Evolutionary conservation across 2,888 invertebrate genomes (phyloP).

Genomic region (Eristalis pertinax): DNA sequence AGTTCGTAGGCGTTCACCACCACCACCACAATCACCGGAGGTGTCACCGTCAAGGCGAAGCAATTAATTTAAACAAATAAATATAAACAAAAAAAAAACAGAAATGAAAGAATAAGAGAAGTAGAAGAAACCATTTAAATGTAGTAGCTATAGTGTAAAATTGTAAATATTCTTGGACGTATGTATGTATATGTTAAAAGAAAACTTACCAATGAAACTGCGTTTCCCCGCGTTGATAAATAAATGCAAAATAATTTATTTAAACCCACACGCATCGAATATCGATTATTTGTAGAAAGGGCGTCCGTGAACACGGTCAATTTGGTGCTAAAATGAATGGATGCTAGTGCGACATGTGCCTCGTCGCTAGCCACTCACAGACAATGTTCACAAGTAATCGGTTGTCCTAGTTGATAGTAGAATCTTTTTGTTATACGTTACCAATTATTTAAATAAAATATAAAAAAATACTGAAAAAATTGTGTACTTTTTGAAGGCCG

Average conservation of each 20-base stretch:
- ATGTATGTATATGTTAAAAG: conserved; percentile 41
- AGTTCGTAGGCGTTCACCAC: conserved; percentile 73
- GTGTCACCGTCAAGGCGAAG: background rate
- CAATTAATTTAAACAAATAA: conserved; percentile 24
- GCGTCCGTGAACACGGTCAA: background rate
- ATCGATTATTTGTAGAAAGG: conserved; percentile 21
- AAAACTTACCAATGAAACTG: conserved; percentile 48
- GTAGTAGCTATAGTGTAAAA: conserved; percentile 52
- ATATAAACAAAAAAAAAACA: background rate
- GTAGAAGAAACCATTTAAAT: conserved; percentile 10
- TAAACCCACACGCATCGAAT: conserved; percentile 32
- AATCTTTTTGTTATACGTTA: conserved; percentile 52
- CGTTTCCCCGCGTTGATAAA: conserved; percentile 49
- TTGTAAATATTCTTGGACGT: conserved; percentile 65
- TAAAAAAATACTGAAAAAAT: conserved; percentile 5
- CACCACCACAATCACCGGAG: background rate
- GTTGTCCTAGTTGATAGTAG: conserved; percentile 44
- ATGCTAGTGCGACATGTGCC: conserved; percentile 1
- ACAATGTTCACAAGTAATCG: conserved; percentile 12
- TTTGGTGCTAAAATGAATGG: conserved; percentile 11
- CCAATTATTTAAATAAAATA: conserved; percentile 33
- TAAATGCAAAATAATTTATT: conserved; percentile 55
- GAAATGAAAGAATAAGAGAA: too few relatives aligned
- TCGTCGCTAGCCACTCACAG: background rate
- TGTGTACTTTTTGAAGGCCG: background rate